phyloP scores from a whole-genome alignment of 2,797 vertebrate species.

The Jordanella pulchra region DNA sequence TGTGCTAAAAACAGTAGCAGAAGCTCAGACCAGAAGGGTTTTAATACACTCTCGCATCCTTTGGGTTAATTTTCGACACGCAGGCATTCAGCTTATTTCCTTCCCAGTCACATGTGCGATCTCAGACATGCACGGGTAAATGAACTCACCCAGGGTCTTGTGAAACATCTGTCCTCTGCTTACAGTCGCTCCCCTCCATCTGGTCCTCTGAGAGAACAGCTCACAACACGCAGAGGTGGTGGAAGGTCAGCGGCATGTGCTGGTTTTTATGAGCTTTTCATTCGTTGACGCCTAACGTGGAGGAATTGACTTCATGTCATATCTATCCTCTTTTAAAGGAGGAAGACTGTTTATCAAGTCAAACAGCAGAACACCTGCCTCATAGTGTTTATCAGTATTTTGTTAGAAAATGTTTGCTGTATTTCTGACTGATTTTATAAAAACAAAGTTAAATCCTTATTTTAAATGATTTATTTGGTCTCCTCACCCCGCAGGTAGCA shows the following conservation, averaged over 20 bases:
- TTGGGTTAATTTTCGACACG: slow-evolving; percentile 21
- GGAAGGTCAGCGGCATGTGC: slow-evolving; percentile 24
- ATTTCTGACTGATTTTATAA: slow-evolving; percentile 14
- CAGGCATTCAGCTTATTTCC: slow-evolving; percentile 15
- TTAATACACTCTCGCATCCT: slow-evolving; percentile 14
- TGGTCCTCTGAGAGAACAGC: slow-evolving; percentile 48
- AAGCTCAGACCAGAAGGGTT: slow-evolving; percentile 11
- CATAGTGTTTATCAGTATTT: slow-evolving; percentile 6
- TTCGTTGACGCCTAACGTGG: slow-evolving; percentile 16
- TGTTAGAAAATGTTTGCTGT: not conserved
- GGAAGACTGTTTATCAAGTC: not conserved
- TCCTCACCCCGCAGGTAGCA: slow-evolving; percentile 27
- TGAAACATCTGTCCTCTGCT: slow-evolving; percentile 58
- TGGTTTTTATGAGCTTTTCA: slow-evolving; percentile 42
- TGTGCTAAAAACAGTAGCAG: not conserved
- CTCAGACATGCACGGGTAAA: slow-evolving; percentile 14
- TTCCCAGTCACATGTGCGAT: not conserved
- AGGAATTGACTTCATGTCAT: slow-evolving; percentile 8
- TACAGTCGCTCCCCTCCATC: slow-evolving; percentile 41
- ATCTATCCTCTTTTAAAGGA: not conserved
- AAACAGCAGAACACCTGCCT: not conserved
- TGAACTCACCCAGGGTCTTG: slow-evolving; percentile 28
- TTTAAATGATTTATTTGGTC: not conserved
- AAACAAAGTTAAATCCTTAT: slow-evolving; percentile 18
- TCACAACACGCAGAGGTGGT: slow-evolving; percentile 5